Conservation (phyloP, 2,113 vertebrate species). For the Pluvialis apricaria region DNA sequence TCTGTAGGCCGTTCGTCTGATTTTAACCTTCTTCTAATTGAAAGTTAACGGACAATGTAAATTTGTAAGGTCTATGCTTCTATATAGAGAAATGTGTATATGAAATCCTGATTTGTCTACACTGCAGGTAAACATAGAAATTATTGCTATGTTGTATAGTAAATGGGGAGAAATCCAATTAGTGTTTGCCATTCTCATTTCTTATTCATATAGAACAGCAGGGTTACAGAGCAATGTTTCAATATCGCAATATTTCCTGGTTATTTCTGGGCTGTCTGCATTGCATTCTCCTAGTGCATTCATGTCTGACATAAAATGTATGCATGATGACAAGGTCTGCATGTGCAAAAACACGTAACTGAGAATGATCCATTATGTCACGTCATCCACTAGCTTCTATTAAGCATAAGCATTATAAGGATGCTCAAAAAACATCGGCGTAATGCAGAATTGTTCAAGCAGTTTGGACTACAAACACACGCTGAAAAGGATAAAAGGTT, state of each 20-base stretch:
- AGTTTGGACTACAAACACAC: neutral
- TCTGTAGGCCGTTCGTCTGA: neutral
- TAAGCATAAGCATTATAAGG: slow-evolving; percentile 43
- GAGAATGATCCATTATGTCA: slow-evolving; percentile 66
- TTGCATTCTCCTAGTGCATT: slow-evolving; percentile 70
- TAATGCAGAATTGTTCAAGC: slow-evolving; percentile 41
- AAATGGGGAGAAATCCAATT: slow-evolving; percentile 62
- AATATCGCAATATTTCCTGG: slow-evolving; percentile 78
- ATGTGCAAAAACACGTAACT: slow-evolving; percentile 73
- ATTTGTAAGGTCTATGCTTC: slow-evolving; percentile 2
- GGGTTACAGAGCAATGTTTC: slow-evolving; percentile 74
- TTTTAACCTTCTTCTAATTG: slow-evolving; percentile 13
- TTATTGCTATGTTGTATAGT: slow-evolving; percentile 48
- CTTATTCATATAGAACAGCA: slow-evolving; percentile 83
- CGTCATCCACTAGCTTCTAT: slow-evolving; percentile 57
- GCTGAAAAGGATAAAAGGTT: neutral
- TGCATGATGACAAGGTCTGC: slow-evolving; percentile 76
- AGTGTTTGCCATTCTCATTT: slow-evolving; percentile 79
- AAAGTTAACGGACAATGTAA: slow-evolving; percentile 1
- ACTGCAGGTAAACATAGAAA: slow-evolving; percentile 61
- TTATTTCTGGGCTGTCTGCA: slow-evolving; percentile 85
- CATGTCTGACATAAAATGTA: slow-evolving; percentile 72
- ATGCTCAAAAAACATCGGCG: neutral
- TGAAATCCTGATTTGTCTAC: slow-evolving; percentile 62
- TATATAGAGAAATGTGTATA: neutral